Evolutionary conservation across 2,888 invertebrate genomes (phyloP), one percentile per base, ranked within the genome.

Genomic region (Azorinus chamasolen): DNA sequence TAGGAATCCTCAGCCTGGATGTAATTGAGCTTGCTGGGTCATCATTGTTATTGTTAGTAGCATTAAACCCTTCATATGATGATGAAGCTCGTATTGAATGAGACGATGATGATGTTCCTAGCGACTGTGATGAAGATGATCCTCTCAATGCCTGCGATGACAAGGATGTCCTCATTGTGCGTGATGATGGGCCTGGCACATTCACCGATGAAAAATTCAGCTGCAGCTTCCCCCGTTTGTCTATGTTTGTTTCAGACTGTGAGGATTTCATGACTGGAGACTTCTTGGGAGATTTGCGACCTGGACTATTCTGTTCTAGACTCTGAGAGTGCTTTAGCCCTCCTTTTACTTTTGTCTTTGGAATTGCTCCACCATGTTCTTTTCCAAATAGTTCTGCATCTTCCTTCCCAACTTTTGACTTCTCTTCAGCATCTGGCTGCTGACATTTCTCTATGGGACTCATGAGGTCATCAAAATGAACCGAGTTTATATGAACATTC

Each of bases 401-500:
- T n/a, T 81, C 80, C 18, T 46, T 32, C 24, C 58, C 59, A 22
- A 18, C 57, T 20, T 46, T 53, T 20, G 54, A 55, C 2, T 54
- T 39, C 46, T 43, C 64, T 10, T 50, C 45, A 27, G 50, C 57
- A 61, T 50, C 64, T 8, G 48, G 45, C 41, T 69, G 58, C 57
- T 65, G 66, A 41, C 55, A 45, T 18, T 75, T 80, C 48, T 72
- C 78, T n/a, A 76, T 76, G 37, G 96, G 96, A 51, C 96, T 96
- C 58, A 96, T 93, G 27, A 79, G 55, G 32, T 85, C 85, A 91
- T 97, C 96, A 81, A 97, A 94, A 93, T 97, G 97, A 14, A 96
- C 96, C 83, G 95, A 95, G 92, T 97, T 97, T 3, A 97, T 96
- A 89, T 97, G 97, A 5, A 96, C 93, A 76, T 96, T 94, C 89